Evolutionary conservation across 2,113 vertebrate species (phyloP), one percentile per base, ranked within the genome.

Genomic region (Megaceryle torquata): DNA sequence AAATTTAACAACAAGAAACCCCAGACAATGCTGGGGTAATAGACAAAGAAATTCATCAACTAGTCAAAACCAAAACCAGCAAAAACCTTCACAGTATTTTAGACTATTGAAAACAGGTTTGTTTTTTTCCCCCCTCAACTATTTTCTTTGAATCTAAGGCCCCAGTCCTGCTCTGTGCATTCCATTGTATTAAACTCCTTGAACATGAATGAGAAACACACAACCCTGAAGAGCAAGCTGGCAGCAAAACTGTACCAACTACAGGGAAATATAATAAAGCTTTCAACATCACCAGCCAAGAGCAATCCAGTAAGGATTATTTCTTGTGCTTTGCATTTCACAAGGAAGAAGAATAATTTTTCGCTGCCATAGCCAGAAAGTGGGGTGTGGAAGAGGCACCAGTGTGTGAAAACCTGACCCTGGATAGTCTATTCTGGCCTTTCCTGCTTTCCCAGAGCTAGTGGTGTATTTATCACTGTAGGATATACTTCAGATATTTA

Each of bases 121-220:
- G 50, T 12, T 37, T 4, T 28, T 6, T 0, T 2, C 10, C 31
- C 13, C 28, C 11, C 53, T 22, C 78, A 69, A 81, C 39, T 70
- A 35, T 60, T 90, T 83, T 69, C 86, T 83, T 83, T 78, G 15
- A 95, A n/a, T 90, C 26, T 75, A 28, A 37, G 37, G 60, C 65
- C 60, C 43, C 56, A 78, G 0, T 35, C 24, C 44, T 33, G 24
- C 21, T 86, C 79, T 84, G 59, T 56, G 35, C 82, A 91, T 95
- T 96, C 88, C 79, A 50, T 15, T 16, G 39, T 60, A 91, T 90
- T 90, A 78, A 80, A 59, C 67, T 67, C 64, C 82, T 75, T 41
- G 50, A 90, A 87, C 94, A 84, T 64, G 26, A 93, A 60, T 71
- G 46, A 90, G 79, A 88, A 95, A 74, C 82, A 93, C 54, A 70